Evolutionary conservation across 2,113 vertebrate species (phyloP).

Genomic region (Mesitornis unicolor): DNA sequence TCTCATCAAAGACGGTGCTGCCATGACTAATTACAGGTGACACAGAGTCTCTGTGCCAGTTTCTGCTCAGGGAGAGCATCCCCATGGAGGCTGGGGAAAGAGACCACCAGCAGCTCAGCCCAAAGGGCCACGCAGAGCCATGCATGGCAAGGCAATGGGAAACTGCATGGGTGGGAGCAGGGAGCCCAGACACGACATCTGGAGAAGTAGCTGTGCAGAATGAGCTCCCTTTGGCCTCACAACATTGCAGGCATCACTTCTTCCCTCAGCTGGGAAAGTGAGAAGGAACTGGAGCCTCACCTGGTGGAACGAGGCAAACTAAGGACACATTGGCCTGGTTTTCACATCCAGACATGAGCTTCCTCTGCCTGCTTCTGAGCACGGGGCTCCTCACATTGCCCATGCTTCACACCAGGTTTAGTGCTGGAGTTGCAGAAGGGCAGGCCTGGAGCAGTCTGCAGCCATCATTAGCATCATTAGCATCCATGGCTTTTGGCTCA

Average conservation of each 20-base stretch:
- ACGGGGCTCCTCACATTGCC: rapidly evolving
- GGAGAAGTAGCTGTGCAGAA: rapidly evolving
- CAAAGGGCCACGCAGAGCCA: rapidly evolving
- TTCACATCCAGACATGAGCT: neutral
- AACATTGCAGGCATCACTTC: rapidly evolving
- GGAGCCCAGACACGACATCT: neutral
- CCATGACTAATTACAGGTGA: neutral
- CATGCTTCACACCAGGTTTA: rapidly evolving
- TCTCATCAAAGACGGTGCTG: neutral
- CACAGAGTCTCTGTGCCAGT: rapidly evolving
- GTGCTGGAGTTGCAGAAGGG: neutral
- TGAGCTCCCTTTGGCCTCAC: neutral
- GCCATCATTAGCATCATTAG: neutral
- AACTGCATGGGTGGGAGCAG: rapidly evolving
- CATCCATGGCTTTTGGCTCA: neutral
- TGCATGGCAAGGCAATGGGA: rapidly evolving
- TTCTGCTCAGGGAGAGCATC: neutral
- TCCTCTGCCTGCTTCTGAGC: neutral
- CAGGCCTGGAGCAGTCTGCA: neutral
- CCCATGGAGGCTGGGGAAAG: neutral
- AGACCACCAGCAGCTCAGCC: neutral
- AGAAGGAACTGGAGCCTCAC: neutral
- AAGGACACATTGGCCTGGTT: neutral
- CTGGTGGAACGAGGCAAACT: neutral
- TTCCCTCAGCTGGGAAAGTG: neutral